phyloP scores from a whole-genome alignment of 1,140 invertebrate genomes.

The Camponotus floridanus region DNA sequence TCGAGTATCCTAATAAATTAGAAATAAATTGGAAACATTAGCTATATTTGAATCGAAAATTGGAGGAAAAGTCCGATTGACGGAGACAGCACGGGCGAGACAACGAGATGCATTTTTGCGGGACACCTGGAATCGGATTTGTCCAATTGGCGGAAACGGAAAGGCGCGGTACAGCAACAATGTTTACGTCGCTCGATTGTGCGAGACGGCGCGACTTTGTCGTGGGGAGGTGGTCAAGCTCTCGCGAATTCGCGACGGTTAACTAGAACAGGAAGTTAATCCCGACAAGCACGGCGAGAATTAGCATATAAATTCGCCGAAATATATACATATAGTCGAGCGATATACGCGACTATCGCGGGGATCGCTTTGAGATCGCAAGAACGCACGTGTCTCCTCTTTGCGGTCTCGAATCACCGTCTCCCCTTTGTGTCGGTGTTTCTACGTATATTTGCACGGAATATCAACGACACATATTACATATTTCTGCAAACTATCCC shows the following conservation, averaged over 20 bases:
- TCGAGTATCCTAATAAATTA: neutral
- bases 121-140: slow-evolving; percentile 49
- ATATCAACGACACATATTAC: slow-evolving; percentile 6
- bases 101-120: slow-evolving; percentile 5
- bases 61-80: neutral
- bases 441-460: slow-evolving; percentile 1
- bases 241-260: slow-evolving; percentile 26
- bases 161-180: neutral
- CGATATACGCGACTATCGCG: slow-evolving; percentile 35
- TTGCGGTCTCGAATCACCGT: slow-evolving; percentile 42
- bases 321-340: slow-evolving; percentile 56
- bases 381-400: slow-evolving; percentile 28
- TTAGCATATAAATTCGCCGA: slow-evolving; percentile 76
- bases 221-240: slow-evolving; percentile 8
- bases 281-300: slow-evolving; percentile 63
- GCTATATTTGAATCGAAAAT: slow-evolving; percentile 7
- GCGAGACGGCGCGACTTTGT: slow-evolving; percentile 61
- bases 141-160: slow-evolving; percentile 44
- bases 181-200: slow-evolving; percentile 51
- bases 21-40: neutral
- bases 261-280: slow-evolving; percentile 74
- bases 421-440: neutral
- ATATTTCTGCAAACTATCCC: neutral
- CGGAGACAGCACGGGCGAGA: neutral
- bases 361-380: slow-evolving; percentile 54